A percentile compares a stretch with the other conserved stretches of the same genome.
These are phyloP conservation scores for Athripsodes cinereus DNA, from an alignment of 2,888 invertebrate species.

Conservation along the genomic window DNA sequence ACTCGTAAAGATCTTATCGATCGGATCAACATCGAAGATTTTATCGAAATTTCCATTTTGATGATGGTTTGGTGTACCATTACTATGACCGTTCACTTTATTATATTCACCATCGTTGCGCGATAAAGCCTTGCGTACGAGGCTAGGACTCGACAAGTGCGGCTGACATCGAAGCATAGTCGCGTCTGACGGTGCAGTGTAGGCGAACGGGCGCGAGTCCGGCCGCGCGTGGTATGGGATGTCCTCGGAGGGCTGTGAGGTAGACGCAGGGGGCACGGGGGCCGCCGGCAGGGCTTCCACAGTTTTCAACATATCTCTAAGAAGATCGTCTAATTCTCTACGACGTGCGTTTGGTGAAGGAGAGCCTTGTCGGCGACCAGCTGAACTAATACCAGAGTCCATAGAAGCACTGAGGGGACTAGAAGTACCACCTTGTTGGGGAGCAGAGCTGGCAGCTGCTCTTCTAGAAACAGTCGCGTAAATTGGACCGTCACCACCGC, in stretches of 20 bases:
- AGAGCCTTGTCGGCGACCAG: slow-evolving; percentile 52
- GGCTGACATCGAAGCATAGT: slow-evolving; percentile 65
- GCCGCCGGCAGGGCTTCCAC: slow-evolving; percentile 70
- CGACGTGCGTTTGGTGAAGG: slow-evolving; percentile 51
- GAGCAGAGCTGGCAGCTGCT: slow-evolving; percentile 26
- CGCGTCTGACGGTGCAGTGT: slow-evolving; percentile 60
- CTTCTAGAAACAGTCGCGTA: slow-evolving; percentile 67
- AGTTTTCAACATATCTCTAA: slow-evolving; percentile 81
- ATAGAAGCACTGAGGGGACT: slow-evolving; percentile 80
- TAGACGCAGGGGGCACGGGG: slow-evolving; percentile 9
- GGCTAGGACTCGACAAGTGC: slow-evolving; percentile 76
- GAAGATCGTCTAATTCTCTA: slow-evolving; percentile 75
- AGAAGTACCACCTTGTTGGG: slow-evolving; percentile 40
- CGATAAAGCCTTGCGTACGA: slow-evolving; percentile 67
- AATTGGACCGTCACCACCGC: slow-evolving; percentile 60
- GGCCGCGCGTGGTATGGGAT: slow-evolving; percentile 90
- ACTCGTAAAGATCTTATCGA: slow-evolving; percentile 40
- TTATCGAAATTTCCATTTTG: slow-evolving; percentile 35
- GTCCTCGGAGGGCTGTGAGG: slow-evolving; percentile 40
- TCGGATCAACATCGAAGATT: slow-evolving; percentile 32
- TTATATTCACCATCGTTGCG: slow-evolving; percentile 32
- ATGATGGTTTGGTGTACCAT: slow-evolving; percentile 34
- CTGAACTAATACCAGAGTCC: slow-evolving; percentile 86
- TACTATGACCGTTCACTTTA: slow-evolving; percentile 36
- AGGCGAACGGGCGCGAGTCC: slow-evolving; percentile 83